Conservation (phyloP, 2,797 vertebrate species). For the Pseudopleuronectes americanus region DNA sequence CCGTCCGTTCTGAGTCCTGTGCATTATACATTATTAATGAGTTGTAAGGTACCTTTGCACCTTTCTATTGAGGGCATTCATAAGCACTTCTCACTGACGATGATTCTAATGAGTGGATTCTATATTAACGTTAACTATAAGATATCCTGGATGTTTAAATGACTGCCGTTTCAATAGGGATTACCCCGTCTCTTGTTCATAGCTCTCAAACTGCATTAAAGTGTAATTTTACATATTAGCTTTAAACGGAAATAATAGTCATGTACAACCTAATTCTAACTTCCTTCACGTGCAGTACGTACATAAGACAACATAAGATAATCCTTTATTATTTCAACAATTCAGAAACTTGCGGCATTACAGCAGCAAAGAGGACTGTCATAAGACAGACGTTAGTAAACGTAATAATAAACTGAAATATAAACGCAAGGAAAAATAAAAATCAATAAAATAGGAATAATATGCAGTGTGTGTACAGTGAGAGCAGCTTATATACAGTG, state of each 20-base stretch:
- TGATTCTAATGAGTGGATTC: constrained; percentile 1
- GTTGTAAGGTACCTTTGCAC: constrained; percentile 34
- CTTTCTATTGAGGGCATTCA: constrained; percentile 2
- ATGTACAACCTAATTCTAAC: background rate
- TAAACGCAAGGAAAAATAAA: too few species aligned
- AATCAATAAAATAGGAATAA: too few species aligned
- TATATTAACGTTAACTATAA: background rate
- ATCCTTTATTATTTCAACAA: background rate
- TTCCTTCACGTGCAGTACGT: background rate
- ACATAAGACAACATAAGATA: background rate
- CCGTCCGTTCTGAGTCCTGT: constrained; percentile 16
- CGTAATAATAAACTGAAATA: too few species aligned
- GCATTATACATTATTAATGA: constrained; percentile 49
- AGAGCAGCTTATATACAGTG: too few species aligned
- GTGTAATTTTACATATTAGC: background rate
- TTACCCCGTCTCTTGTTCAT: constrained; percentile 40
- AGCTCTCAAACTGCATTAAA: background rate
- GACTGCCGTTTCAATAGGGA: constrained; percentile 28
- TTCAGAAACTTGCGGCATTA: too few species aligned
- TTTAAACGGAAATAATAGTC: background rate
- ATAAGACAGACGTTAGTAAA: too few species aligned
- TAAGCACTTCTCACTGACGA: constrained; percentile 2
- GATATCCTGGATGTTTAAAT: background rate
- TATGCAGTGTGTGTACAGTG: too few species aligned
- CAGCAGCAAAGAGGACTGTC: too few species aligned